Evolutionary conservation across 1,140 invertebrate species (phyloP).

Genomic region (Zeugodacus cucurbitae): DNA sequence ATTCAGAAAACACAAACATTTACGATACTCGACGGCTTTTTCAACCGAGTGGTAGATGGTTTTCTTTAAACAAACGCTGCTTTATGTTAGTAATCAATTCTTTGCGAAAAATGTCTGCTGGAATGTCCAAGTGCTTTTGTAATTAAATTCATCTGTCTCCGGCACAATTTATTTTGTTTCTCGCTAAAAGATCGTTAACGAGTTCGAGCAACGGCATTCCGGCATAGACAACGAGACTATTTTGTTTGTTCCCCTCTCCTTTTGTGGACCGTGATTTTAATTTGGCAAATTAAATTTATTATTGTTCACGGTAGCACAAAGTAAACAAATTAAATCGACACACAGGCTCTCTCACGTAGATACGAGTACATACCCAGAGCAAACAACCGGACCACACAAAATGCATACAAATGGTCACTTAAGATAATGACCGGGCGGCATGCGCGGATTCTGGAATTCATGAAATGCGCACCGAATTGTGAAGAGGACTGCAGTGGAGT

Average conservation of each 20-base stretch:
- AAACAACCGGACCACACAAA: neutral
- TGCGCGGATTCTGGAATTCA: neutral
- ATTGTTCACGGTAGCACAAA: neutral
- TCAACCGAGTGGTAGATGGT: too few relatives aligned
- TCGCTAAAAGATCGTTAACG: too few relatives aligned
- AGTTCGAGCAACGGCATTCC: too few relatives aligned
- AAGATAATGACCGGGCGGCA: neutral
- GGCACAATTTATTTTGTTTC: too few relatives aligned
- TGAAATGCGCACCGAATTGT: neutral
- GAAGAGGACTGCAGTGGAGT: neutral
- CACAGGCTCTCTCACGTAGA: neutral
- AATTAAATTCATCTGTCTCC: too few relatives aligned
- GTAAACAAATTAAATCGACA: neutral
- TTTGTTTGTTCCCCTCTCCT: neutral
- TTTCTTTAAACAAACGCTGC: too few relatives aligned
- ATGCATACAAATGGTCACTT: slow-evolving; percentile 10
- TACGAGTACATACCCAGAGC: neutral
- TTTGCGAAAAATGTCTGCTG: too few relatives aligned
- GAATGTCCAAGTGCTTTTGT: too few relatives aligned
- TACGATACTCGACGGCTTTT: too few relatives aligned
- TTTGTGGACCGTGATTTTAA: neutral
- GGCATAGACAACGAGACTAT: too few relatives aligned
- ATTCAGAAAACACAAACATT: too few relatives aligned
- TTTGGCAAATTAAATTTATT: neutral
- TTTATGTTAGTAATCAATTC: too few relatives aligned